Evolutionary conservation across 2,113 vertebrate species (phyloP), one percentile per base, ranked within the genome.

Genomic region (Marcusenius ussheri): DNA sequence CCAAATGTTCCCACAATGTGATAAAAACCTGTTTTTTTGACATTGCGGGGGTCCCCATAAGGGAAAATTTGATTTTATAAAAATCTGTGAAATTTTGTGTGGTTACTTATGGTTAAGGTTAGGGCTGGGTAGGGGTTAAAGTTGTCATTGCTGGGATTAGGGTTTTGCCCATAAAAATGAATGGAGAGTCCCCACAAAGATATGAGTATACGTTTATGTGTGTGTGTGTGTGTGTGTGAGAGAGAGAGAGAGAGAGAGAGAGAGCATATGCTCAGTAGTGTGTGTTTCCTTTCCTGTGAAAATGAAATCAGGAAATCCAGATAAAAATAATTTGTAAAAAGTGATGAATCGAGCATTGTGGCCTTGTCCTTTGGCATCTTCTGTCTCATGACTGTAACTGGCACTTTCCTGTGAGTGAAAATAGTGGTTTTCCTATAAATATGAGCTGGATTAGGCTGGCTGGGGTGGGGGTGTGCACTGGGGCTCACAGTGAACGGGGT

Each of bases 391-490:
- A 35, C 31, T 88, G 45, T 45, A 62, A 88, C 27, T 88, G 87
- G 87, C 10, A 49, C 3, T 56, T 89, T 89, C 88, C 88, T 89
- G 88, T 83, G 74, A 51, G 17, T 89, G 27, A 56, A 89, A 89
- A 89, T 83, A 83, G 70, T n/a, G 31, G 21, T 88, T 88, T 51
- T 35, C 39, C 87, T 88, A 46, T 66, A 88, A 66, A 88, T 87
- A 87, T 47, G 47, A 86, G n/a, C 49, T 87, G 85, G 46, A 27
- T 19, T 80, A 42, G 35, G 13, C 31, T 80, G 83, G 9, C 45
- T 27, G 24, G 19, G 10, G 45, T 11, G 19, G 8, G 83, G 35
- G 21, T 85, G 45, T 0, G 1, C 49, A 49, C 21, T 46, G 46
- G 19, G 17, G 11, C 35, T 49, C 46, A 84, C 9, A 8, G 31